phyloP scores from a whole-genome alignment of 2,888 invertebrate species.

The Mamestra brassicae region DNA sequence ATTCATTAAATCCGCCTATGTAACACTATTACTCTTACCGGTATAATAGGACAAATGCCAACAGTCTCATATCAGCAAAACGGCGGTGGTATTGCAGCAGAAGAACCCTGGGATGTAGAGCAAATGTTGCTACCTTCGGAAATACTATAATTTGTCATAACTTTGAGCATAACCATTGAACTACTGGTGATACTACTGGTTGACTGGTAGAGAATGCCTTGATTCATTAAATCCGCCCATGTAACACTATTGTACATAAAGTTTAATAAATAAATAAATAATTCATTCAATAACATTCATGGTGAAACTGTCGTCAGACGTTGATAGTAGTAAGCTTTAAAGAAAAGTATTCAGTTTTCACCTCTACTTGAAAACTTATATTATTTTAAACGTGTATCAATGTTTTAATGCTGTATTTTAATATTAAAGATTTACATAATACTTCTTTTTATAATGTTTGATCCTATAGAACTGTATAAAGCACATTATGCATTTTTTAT shows the following conservation, averaged over 20 bases:
- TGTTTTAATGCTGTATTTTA: not conserved
- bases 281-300: not conserved
- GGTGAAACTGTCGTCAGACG: not conserved
- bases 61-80: not conserved
- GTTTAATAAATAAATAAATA: no score
- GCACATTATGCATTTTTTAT: not conserved
- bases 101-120: conserved; percentile 19
- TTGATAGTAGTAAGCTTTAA: not conserved
- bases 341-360: not conserved
- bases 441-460: not conserved
- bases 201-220: no score
- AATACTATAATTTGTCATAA: conserved; percentile 7
- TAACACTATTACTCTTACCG: no score
- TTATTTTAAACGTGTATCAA: not conserved
- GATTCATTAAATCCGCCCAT: no score
- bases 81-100: conserved; percentile 28
- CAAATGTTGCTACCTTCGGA: not conserved
- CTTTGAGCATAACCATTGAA: not conserved
- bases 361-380: not conserved
- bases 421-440: not conserved
- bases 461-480: not conserved
- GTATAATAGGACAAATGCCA: conserved; percentile 26
- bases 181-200: not conserved
- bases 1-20: no score
- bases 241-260: no score